Evolutionary conservation across 2,113 vertebrate genomes (phyloP).

Genomic region (Brachionichthys hirsutus): DNA sequence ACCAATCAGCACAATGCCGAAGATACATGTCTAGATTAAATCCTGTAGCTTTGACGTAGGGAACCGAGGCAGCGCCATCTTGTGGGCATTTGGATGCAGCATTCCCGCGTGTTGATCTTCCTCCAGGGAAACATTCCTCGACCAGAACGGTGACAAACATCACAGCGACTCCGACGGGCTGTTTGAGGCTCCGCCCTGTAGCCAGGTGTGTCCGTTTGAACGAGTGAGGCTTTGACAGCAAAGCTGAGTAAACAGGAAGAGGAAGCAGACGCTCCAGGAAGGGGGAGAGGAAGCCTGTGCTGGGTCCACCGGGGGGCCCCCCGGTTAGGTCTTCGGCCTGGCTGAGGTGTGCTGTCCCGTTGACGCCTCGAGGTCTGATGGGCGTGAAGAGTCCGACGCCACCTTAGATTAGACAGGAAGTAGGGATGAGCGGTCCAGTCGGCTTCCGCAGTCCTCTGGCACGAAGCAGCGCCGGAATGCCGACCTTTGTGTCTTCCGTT

Average conservation of each 20-base stretch:
- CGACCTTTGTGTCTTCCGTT: conserved; percentile 27
- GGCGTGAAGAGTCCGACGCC: too few relatives aligned
- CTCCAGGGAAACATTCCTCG: conserved; percentile 25
- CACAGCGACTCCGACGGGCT: conserved; percentile 25
- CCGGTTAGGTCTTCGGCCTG: conserved; percentile 18
- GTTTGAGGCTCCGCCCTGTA: conserved; percentile 25
- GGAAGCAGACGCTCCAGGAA: conserved; percentile 63
- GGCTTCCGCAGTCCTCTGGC: conserved; percentile 3
- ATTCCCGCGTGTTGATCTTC: conserved; percentile 24
- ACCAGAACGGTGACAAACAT: conserved; percentile 45
- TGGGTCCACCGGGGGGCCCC: not conserved
- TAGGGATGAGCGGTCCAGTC: conserved; percentile 33
- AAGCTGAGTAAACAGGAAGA: conserved; percentile 77
- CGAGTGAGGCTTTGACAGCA: conserved; percentile 52
- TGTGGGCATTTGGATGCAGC: conserved; percentile 33
- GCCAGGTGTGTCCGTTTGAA: conserved; percentile 44
- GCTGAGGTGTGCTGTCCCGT: conserved; percentile 21
- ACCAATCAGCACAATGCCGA: not conserved
- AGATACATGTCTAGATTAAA: too few relatives aligned
- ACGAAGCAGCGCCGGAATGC: not conserved
- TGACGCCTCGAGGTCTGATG: conserved; percentile 31
- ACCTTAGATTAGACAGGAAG: conserved; percentile 38
- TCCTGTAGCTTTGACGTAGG: not conserved
- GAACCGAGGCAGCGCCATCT: conserved; percentile 62
- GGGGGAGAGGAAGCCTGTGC: conserved; percentile 53